Evolutionary conservation across 2,113 vertebrate genomes (phyloP).

Genomic region (Corynorhinus townsendii): DNA sequence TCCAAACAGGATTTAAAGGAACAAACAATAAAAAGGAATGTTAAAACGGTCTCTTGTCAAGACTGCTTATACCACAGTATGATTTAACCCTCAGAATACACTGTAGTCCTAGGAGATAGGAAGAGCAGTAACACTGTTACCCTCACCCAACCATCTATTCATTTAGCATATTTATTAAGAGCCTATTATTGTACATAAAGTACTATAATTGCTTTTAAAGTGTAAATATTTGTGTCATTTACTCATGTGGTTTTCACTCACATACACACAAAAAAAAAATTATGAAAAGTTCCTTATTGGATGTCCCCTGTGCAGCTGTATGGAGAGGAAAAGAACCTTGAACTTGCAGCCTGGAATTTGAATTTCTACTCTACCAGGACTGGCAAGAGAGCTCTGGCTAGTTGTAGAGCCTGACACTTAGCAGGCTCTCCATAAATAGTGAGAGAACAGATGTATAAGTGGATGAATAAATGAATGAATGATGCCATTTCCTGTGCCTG

Average conservation of each 20-base stretch:
- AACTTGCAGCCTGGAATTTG: neutral
- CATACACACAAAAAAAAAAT: neutral
- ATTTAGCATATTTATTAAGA: neutral
- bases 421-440: neutral
- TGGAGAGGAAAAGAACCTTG: neutral
- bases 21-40: neutral
- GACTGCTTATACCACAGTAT: neutral
- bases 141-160: neutral
- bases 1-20: neutral
- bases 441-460: neutral
- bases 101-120: neutral
- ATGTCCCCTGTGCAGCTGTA: neutral
- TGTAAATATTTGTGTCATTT: constrained; percentile 2
- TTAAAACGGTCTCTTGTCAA: neutral
- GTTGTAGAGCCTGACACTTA: neutral
- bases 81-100: neutral
- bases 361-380: neutral
- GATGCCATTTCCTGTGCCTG: neutral
- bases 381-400: neutral
- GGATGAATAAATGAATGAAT: neutral
- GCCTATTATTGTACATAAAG: neutral
- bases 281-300: neutral
- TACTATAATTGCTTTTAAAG: neutral
- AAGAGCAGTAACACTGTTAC: neutral
- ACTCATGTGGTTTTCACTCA: neutral